Evolutionary conservation across 2,113 vertebrate genomes (phyloP).

Genomic region (Ceratotherium simum): DNA sequence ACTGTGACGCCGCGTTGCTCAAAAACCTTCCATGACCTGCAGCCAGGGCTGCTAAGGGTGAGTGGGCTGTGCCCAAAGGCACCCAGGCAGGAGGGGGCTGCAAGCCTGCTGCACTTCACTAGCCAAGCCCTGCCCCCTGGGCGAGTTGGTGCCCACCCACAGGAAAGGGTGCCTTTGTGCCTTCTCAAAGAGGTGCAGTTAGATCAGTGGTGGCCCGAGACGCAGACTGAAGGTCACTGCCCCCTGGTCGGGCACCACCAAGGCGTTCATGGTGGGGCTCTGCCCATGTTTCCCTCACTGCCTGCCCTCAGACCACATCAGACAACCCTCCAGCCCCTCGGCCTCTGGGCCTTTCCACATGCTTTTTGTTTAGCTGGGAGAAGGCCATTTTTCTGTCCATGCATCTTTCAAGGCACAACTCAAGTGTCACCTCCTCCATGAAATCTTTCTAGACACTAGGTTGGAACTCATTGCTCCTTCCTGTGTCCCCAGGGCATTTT

Average conservation of each 20-base stretch:
- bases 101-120: background rate
- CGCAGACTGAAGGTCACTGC: background rate
- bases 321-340: background rate
- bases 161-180: background rate
- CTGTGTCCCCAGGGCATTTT: background rate
- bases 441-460: background rate
- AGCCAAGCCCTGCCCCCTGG: background rate
- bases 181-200: background rate
- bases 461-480: background rate
- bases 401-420: background rate
- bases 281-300: background rate
- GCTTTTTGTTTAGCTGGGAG: background rate
- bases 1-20: background rate
- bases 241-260: background rate
- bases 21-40: background rate
- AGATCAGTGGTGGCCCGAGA: background rate
- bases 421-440: background rate
- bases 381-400: background rate
- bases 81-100: background rate
- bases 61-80: background rate
- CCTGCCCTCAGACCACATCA: background rate
- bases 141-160: background rate
- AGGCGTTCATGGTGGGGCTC: background rate
- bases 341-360: constrained; percentile 2
- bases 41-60: background rate